Evolutionary conservation across 1,140 invertebrate genomes (phyloP), one percentile per base, ranked within the genome.

Genomic region (Acyrthosiphon pisum): DNA sequence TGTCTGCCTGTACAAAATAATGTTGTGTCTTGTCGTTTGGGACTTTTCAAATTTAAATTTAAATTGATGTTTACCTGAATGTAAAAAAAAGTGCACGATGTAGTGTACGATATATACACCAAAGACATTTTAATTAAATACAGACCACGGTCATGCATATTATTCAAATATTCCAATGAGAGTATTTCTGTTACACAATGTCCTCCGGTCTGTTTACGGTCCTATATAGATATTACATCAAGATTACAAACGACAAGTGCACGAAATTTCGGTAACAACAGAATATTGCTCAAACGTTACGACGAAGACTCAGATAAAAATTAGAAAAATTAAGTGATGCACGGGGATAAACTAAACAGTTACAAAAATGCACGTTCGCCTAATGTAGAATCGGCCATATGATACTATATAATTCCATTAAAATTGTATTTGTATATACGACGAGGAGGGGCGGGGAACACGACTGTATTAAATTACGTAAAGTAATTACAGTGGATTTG

Each of bases 121-220:
- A 37, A 37, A 37, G n/a, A 35, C 76, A 37, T 83, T 83, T 35
- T 83, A 83, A 83, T 83, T 83, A 83, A 37, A 83, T 8, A 0
- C 35, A 37, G 6, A 0, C 18, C 22, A 22, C 20, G 20, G 20
- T 53, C 50, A 2, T 83, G 35, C 35, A 83, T 37, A 37, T 22
- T 37, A 37, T 83, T 83, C 22, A 37, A 35, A 83, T 50, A 18
- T 37, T 37, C n/a, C 23, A 26, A 41, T 26, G 83, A 26, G 11
- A 4, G 9, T 44, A 30, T 41, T 84, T 86, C 23, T 44, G 26
- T 86, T 44, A 30, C 44, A 41, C 26, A 30, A 86, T 46, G 26
- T 44, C 41, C 41, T 84, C 37, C 84, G 84, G 84, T 86, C 41
- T 46, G 84, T 84, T 44, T 84, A 84, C 41, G 83, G 83, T 44